Evolutionary conservation across 2,888 invertebrate genomes (phyloP).

Genomic region (Aspidiotus destructor): DNA sequence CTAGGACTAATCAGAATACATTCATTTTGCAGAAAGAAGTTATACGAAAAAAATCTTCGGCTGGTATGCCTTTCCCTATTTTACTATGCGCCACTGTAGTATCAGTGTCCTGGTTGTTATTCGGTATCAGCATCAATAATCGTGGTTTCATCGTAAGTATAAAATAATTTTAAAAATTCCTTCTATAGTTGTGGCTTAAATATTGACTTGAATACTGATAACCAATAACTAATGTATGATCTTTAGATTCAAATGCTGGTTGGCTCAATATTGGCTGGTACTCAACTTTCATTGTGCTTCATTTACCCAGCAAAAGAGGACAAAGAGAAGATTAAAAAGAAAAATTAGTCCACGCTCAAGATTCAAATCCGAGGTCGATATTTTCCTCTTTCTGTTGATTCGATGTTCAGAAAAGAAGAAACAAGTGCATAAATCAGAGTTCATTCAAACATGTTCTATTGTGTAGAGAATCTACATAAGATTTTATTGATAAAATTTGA

Average conservation of each 20-base stretch:
- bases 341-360: neutral
- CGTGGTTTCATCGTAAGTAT: constrained; percentile 18
- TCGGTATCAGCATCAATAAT: constrained; percentile 22
- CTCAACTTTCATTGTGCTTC: constrained; percentile 17
- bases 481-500: no score
- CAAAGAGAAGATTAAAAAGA: neutral
- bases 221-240: neutral
- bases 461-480: no score
- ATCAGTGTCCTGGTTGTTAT: constrained; percentile 15
- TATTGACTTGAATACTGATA: neutral
- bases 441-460: no score
- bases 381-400: no score
- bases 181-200: neutral
- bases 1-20: neutral
- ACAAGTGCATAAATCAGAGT: no score
- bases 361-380: no score
- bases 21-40: constrained; percentile 22
- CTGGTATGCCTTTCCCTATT: constrained; percentile 28
- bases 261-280: constrained; percentile 15
- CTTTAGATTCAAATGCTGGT: constrained; percentile 28
- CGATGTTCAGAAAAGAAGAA: no score
- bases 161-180: no score
- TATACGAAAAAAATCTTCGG: constrained; percentile 18
- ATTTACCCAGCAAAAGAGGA: constrained; percentile 20
- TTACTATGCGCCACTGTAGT: constrained; percentile 29